Evolutionary conservation across 2,113 vertebrate species (phyloP).

Genomic region (Actenoides hombroni): DNA sequence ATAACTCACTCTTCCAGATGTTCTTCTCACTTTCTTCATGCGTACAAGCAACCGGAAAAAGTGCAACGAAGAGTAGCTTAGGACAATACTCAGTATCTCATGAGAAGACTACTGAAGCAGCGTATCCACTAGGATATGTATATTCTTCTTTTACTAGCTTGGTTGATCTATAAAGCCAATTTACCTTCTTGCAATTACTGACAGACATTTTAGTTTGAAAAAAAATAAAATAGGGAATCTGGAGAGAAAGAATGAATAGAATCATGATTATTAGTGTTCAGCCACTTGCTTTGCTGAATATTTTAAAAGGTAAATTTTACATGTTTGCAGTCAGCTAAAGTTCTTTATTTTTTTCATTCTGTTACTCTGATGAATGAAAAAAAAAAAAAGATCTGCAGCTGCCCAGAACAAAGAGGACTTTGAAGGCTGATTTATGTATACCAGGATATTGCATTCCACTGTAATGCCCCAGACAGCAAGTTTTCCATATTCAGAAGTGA

Average conservation of each 20-base stretch:
- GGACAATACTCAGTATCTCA: background rate
- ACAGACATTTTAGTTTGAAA: background rate
- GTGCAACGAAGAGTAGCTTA: background rate
- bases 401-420: background rate
- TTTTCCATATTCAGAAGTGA: background rate
- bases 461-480: background rate
- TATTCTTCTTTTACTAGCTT: background rate
- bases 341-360: background rate
- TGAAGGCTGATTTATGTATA: background rate
- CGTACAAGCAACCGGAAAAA: background rate
- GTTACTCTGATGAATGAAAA: background rate
- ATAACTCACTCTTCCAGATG: background rate
- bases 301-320: background rate
- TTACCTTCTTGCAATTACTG: background rate
- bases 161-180: background rate
- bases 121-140: background rate
- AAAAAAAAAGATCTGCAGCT: background rate
- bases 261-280: background rate
- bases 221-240: background rate
- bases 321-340: background rate
- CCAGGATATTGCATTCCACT: background rate
- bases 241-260: background rate
- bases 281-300: background rate
- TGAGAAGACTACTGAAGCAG: background rate
- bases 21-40: background rate